Percentiles rank a stretch among this genome's conserved stretches.
Evolutionary conservation across 2,113 vertebrate genomes (phyloP).

Genomic region (Zapus hudsonius): DNA sequence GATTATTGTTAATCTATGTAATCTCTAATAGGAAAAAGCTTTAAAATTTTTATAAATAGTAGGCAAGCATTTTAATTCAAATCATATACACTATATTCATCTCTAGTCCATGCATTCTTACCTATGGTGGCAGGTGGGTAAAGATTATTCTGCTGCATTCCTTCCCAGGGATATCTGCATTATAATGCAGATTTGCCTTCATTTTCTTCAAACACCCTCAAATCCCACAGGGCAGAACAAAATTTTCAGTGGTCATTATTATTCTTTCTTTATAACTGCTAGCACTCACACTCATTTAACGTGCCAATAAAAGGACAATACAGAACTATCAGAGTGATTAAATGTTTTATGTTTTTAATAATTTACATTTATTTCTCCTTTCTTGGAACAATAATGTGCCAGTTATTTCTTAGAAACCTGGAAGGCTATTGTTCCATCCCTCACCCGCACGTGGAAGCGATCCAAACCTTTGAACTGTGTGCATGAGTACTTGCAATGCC

Average conservation of each 20-base stretch:
- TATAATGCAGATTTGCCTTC: conserved; percentile 67
- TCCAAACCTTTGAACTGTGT: background rate
- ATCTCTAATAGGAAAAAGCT: background rate
- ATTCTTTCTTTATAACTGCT: conserved; percentile 49
- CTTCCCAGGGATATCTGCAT: conserved; percentile 9
- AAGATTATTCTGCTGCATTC: conserved; percentile 56
- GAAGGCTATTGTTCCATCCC: background rate
- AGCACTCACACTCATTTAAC: conserved; percentile 34
- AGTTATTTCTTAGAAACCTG: conserved; percentile 35
- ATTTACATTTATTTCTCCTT: conserved; percentile 46
- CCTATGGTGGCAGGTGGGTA: background rate
- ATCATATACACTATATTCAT: conserved; percentile 3
- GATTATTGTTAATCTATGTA: conserved; percentile 66
- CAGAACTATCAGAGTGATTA: conserved; percentile 43
- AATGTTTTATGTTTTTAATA: conserved; percentile 52
- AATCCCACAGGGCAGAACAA: conserved; percentile 45
- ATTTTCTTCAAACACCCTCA: conserved; percentile 46
- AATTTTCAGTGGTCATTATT: conserved; percentile 55
- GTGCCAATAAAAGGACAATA: conserved; percentile 51
- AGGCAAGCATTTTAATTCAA: conserved; percentile 48
- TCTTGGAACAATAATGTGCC: conserved; percentile 36
- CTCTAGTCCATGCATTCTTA: conserved; percentile 11
- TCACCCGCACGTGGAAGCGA: background rate
- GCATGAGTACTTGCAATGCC: background rate
- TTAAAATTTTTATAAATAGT: conserved; percentile 35